Conservation (phyloP, 2,797 vertebrate species). For the Acrossocheilus wenchowensis region DNA sequence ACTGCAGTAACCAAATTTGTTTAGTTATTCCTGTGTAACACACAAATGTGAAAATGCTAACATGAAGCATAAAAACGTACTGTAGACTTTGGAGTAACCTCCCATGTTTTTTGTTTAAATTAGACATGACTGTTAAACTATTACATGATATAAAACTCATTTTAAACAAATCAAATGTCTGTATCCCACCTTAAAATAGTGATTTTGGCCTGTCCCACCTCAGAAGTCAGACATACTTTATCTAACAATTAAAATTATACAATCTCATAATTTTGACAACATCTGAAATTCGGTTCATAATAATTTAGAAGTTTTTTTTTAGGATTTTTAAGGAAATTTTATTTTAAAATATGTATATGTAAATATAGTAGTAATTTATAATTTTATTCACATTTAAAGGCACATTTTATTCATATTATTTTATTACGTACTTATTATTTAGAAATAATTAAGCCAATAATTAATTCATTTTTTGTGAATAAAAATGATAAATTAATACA, state of each 20-base stretch:
- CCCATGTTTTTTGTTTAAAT: not conserved
- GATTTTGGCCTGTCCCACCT: not conserved
- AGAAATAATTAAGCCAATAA: no score
- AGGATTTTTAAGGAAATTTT: no score
- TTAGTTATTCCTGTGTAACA: not conserved
- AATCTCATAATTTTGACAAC: not conserved
- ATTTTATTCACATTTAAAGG: no score
- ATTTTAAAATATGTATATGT: no score
- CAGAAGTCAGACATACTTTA: not conserved
- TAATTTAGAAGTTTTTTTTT: not conserved
- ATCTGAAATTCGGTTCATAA: not conserved
- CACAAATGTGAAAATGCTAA: not conserved
- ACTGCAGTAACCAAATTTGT: not conserved
- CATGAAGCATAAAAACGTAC: no score
- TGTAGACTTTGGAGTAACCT: not conserved
- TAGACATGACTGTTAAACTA: not conserved
- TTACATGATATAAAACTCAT: not conserved
- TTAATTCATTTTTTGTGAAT: no score
- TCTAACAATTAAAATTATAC: not conserved
- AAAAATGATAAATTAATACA: not conserved
- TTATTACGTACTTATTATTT: no score
- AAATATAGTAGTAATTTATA: no score
- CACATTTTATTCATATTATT: no score
- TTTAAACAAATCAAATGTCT: not conserved
- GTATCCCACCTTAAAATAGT: not conserved